phyloP scores from a whole-genome alignment of 2,888 invertebrate genomes.

The Drosophila tanythrix region DNA sequence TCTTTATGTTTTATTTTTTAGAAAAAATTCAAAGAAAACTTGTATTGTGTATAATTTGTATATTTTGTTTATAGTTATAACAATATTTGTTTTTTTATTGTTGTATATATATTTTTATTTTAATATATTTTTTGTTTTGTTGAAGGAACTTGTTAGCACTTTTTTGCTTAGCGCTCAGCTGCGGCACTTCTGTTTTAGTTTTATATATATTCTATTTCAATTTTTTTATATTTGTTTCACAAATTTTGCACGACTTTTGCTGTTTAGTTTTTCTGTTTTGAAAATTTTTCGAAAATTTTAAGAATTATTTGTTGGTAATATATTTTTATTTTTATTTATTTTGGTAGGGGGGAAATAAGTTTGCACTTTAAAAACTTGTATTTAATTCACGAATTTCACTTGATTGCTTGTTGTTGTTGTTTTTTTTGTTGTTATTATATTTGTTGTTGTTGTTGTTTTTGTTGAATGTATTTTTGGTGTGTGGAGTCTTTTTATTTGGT shows the following conservation, averaged over 20 bases:
- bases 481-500: constrained; percentile 47
- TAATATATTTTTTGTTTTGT: constrained; percentile 42
- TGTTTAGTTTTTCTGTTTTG: constrained; percentile 33
- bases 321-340: constrained; percentile 5
- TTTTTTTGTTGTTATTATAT: constrained; percentile 26
- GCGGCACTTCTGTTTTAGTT: constrained; percentile 71
- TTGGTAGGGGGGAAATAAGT: constrained; percentile 28
- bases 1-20: constrained; percentile 7
- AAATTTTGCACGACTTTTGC: constrained; percentile 43
- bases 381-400: constrained; percentile 49
- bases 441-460: constrained; percentile 15
- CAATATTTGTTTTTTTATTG: constrained; percentile 45
- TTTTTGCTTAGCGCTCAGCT: constrained; percentile 63
- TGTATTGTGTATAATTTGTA: constrained; percentile 64
- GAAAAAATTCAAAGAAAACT: constrained; percentile 65
- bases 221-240: constrained; percentile 28
- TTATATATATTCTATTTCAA: constrained; percentile 26
- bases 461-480: constrained; percentile 35
- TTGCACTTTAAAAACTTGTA: constrained; percentile 54
- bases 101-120: constrained; percentile 44
- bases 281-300: constrained; percentile 51
- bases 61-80: constrained; percentile 66
- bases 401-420: constrained; percentile 54
- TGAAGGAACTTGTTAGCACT: constrained; percentile 77
- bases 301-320: constrained; percentile 35